Conservation (phyloP, 2,113 vertebrate species). For the Cairina moschata region DNA sequence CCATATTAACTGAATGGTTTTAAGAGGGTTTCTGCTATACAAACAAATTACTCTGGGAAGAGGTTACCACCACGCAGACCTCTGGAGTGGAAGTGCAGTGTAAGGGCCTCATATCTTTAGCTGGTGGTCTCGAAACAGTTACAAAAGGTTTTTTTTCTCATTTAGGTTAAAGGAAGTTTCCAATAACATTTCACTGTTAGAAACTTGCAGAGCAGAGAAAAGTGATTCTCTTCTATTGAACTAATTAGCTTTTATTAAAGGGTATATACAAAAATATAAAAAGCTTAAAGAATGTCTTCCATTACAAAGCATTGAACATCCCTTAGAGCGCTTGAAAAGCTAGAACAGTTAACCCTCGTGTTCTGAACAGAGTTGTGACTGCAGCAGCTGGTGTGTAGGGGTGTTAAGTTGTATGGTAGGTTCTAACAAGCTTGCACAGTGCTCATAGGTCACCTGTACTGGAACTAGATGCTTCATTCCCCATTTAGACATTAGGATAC, state of each 20-base stretch:
- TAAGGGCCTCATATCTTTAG: not conserved
- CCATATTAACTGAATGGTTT: not conserved
- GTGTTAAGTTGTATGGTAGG: slow-evolving; percentile 7
- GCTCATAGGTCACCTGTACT: slow-evolving; percentile 29
- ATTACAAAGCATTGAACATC: slow-evolving; percentile 26
- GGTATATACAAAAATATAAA: slow-evolving; percentile 65
- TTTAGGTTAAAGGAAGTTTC: not conserved
- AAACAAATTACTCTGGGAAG: not conserved
- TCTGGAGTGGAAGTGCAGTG: not conserved
- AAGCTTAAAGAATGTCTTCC: slow-evolving; percentile 55
- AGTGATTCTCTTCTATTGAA: not conserved
- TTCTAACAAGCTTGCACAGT: slow-evolving; percentile 30
- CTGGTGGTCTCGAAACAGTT: slow-evolving; percentile 32
- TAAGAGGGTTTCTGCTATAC: slow-evolving; percentile 56
- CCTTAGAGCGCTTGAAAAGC: slow-evolving; percentile 6
- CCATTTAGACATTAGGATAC: slow-evolving; percentile 66
- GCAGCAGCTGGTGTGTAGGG: slow-evolving; percentile 43
- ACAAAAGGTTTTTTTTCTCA: slow-evolving; percentile 13
- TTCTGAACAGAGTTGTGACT: not conserved
- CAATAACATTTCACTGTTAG: not conserved
- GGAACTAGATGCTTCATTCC: slow-evolving; percentile 54
- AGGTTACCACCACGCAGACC: not conserved
- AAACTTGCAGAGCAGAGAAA: slow-evolving; percentile 43
- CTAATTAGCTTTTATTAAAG: slow-evolving; percentile 53
- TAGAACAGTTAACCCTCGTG: not conserved